A percentile compares a stretch with the other conserved stretches of the same genome.
These are phyloP conservation scores for Ophiothrix spiculata DNA, from an alignment of 35 echinoderm and acorn worm species.

Conservation along the genomic window DNA sequence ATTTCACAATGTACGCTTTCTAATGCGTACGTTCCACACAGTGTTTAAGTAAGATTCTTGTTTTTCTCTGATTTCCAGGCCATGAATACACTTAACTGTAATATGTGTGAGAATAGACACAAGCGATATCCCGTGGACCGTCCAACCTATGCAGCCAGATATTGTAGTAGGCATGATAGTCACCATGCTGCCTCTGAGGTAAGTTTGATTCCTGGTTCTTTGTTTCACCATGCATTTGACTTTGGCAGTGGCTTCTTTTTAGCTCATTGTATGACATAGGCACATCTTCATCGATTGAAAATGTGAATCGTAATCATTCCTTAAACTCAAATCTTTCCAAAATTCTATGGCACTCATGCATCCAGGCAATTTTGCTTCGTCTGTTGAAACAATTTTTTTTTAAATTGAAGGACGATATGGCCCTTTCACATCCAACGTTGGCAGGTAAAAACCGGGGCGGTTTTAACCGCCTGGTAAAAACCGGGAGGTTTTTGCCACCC, in stretches of 20 bases:
- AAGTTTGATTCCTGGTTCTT: slow-evolving; percentile 4
- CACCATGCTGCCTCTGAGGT: slow-evolving; percentile 54
- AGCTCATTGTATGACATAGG: slow-evolving; percentile 45
- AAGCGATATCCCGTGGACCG: slow-evolving; percentile 35
- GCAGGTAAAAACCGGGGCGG: too few species aligned
- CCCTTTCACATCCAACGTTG: too few species aligned
- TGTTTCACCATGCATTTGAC: slow-evolving; percentile 22
- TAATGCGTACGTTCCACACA: too few species aligned
- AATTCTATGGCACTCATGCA: too few species aligned
- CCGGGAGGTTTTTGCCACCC: too few species aligned
- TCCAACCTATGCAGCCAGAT: slow-evolving; percentile 41
- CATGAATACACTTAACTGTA: slow-evolving; percentile 48
- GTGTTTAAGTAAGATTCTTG: not conserved
- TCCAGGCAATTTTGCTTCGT: too few species aligned
- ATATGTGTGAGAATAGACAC: slow-evolving; percentile 38
- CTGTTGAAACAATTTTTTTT: too few species aligned
- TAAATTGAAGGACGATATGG: too few species aligned
- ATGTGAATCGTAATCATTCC: slow-evolving; percentile 24
- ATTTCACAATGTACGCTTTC: too few species aligned
- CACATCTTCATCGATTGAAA: slow-evolving; percentile 17
- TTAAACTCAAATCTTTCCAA: too few species aligned
- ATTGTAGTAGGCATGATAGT: slow-evolving; percentile 44
- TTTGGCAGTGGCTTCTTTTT: slow-evolving; percentile 2
- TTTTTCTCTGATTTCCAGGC: slow-evolving; percentile 6
- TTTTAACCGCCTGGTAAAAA: too few species aligned